Percentiles rank a stretch among this genome's conserved stretches.
Conservation (phyloP, 2,888 invertebrate species). For the Exocentrus adspersus region DNA sequence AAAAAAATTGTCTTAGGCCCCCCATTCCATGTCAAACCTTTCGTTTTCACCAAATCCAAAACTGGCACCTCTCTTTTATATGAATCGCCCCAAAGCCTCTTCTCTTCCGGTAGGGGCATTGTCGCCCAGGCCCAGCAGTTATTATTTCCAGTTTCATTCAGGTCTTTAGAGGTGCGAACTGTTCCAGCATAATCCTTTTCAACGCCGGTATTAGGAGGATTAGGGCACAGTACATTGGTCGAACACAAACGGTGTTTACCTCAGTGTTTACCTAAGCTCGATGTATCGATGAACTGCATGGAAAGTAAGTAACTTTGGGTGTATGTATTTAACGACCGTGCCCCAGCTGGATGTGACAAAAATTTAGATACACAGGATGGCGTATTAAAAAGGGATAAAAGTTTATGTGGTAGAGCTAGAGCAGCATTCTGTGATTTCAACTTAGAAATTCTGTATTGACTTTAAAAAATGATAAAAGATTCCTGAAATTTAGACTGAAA, state of each 20-base stretch:
- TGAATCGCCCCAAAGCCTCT: conserved; percentile 54
- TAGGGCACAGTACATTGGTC: conserved; percentile 60
- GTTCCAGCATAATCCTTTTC: conserved; percentile 56
- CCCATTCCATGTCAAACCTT: background rate
- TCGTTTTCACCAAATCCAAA: conserved; percentile 4
- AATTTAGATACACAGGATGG: background rate
- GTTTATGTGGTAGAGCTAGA: too few relatives aligned
- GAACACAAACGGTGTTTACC: conserved; percentile 60
- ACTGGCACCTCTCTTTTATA: conserved; percentile 35
- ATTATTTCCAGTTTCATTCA: conserved; percentile 54
- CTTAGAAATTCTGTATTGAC: too few relatives aligned
- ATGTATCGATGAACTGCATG: conserved; percentile 57
- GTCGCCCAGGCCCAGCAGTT: conserved; percentile 46
- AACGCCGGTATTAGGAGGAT: conserved; percentile 60
- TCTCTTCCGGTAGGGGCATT: conserved; percentile 57
- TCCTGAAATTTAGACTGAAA: too few relatives aligned
- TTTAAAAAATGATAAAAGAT: too few relatives aligned
- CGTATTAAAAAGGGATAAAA: background rate
- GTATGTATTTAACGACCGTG: conserved; percentile 52
- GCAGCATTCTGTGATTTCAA: too few relatives aligned
- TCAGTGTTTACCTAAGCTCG: conserved; percentile 57
- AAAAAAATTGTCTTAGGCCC: background rate
- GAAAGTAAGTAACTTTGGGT: conserved; percentile 53
- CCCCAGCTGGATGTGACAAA: conserved; percentile 42
- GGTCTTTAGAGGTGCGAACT: conserved; percentile 57